Evolutionary conservation across 1,140 invertebrate species (phyloP), one percentile per base, ranked within the genome.

Genomic region (Drosophila oshimai): DNA sequence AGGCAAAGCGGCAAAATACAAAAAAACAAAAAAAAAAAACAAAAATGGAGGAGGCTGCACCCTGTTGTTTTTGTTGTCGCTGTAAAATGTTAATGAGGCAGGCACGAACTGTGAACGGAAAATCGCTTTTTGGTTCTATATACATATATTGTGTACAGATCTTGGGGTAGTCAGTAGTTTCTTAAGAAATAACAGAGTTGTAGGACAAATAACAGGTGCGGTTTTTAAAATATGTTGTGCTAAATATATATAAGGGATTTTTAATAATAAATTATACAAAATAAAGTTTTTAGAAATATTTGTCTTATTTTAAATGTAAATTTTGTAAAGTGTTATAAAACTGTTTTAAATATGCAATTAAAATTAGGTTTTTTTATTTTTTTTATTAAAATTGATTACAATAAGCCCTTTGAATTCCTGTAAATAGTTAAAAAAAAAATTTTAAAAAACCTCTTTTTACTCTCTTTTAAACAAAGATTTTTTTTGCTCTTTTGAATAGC

Each of bases 1-100:
- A 65, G 61, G 26, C 58, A 49, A 33, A 33, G 53, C 24, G 34
- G 34, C 18, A 61, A 36, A 22, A 50, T 12, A 10, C 1, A 9
- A 18, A 12, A 17, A 26, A 12, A 51, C n/a, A 18, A 58, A 24
- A 20, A 28, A 1, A 24, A n/a, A 29, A 17, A 34, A 34, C 26
- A 26, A 26, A 64, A 58, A 34, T 22, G 37, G 58, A 65, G 44
- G 61, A 65, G 58, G 42, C 61, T 65, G 61, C 61, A 65, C 61
- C 61, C 42, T 24, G 55, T 49, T 65, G 31, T 64, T 65, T 58
- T 58, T 58, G 47, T 58, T 58, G 47, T 37, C 49, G 37, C 36
- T 39, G 61, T 41, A 49, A 65, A 65, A 65, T 65, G 61, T 65
- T 65, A 65, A 65, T 65, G 61, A 65, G 61, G 47, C 61, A 65